Evolutionary conservation across 1,140 invertebrate species (phyloP).

Genomic region (Zaprionus lachaisei): DNA sequence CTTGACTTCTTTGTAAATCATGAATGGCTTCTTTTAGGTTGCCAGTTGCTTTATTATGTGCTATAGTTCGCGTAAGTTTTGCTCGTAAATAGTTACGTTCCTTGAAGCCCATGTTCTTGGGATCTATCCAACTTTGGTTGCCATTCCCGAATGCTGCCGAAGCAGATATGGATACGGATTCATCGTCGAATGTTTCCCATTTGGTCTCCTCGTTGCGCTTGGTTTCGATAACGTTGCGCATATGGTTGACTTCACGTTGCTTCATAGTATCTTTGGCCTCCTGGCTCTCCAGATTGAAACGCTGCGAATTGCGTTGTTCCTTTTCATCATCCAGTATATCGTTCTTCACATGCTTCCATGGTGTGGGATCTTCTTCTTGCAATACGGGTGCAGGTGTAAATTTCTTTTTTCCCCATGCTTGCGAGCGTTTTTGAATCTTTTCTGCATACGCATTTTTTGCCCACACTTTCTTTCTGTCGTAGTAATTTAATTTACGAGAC

Average conservation of each 20-base stretch:
- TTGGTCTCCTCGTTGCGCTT: constrained; percentile 33
- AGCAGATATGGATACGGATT: background rate
- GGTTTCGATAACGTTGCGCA: constrained; percentile 62
- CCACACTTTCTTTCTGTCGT: background rate
- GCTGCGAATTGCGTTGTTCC: constrained; percentile 15
- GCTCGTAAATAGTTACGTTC: constrained; percentile 46
- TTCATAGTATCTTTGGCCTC: constrained; percentile 50
- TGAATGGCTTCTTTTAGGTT: background rate
- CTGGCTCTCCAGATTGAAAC: constrained; percentile 52
- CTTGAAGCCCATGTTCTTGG: constrained; percentile 17
- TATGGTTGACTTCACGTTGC: constrained; percentile 58
- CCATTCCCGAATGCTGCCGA: background rate
- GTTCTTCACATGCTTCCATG: constrained; percentile 63
- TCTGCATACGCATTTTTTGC: background rate
- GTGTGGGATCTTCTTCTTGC: constrained; percentile 30
- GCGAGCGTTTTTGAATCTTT: constrained; percentile 8
- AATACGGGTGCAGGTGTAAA: constrained; percentile 38
- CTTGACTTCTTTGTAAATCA: background rate
- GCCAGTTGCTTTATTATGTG: accelerated
- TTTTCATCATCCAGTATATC: constrained; percentile 56
- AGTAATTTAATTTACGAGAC: background rate
- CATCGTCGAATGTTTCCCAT: constrained; percentile 60
- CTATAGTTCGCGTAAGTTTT: constrained; percentile 26
- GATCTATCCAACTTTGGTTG: background rate
- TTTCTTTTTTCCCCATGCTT: constrained; percentile 53